These are phyloP conservation scores for Pedicia rivosa DNA, from an alignment of 2,888 invertebrate genomes.

Conservation along the genomic window DNA sequence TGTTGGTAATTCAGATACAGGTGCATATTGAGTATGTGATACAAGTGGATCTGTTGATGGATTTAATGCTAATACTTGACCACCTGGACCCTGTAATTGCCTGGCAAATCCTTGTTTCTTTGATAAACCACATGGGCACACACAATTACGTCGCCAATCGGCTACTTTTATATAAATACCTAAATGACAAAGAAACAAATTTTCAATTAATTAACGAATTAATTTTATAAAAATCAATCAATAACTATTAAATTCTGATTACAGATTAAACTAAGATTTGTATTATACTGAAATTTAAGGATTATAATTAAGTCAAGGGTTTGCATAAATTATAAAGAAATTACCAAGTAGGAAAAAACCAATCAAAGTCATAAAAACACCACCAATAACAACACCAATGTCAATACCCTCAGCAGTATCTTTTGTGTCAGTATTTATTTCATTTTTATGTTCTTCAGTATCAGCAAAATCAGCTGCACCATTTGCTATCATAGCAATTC, in stretches of 20 bases:
- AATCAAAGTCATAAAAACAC: constrained; percentile 41
- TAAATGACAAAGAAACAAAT: constrained; percentile 14
- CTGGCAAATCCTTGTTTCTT: constrained; percentile 23
- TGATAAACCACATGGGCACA: constrained; percentile 20
- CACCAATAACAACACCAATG: constrained; percentile 43
- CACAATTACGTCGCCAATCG: constrained; percentile 24
- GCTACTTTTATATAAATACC: constrained; percentile 24
- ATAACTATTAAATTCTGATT: too few species aligned
- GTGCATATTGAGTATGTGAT: constrained; percentile 54
- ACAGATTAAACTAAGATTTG: too few species aligned
- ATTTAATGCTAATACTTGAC: constrained; percentile 45
- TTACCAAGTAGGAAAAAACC: constrained; percentile 43
- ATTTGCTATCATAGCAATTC: constrained; percentile 44
- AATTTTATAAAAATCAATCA: too few species aligned
- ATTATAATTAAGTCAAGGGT: too few species aligned
- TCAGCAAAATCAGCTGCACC: constrained; percentile 43
- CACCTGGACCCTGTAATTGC: constrained; percentile 26
- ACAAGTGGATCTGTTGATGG: constrained; percentile 62
- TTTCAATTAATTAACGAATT: too few species aligned
- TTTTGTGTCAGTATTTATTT: constrained; percentile 18
- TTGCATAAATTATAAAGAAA: too few species aligned
- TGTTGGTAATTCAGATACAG: constrained; percentile 54
- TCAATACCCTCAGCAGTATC: constrained; percentile 19
- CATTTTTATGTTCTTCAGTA: constrained; percentile 24
- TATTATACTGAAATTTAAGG: too few species aligned